Percentiles rank a stretch among this genome's conserved stretches.
phyloP scores from a whole-genome alignment of 2,797 vertebrate species.

The Iguana delicatissima region DNA sequence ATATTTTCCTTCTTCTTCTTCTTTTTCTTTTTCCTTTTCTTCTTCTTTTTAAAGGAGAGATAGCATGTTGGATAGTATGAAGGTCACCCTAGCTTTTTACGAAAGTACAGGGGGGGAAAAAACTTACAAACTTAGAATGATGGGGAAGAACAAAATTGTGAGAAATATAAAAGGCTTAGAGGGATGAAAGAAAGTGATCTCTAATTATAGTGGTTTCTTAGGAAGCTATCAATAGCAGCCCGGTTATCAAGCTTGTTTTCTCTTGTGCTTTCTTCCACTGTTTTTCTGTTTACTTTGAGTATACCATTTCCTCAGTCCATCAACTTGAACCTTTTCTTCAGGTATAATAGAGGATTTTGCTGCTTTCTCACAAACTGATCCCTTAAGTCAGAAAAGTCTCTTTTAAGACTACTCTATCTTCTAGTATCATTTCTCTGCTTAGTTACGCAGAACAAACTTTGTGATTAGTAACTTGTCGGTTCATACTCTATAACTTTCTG shows the following conservation, averaged over 20 bases:
- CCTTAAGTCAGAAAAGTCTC: slow-evolving; percentile 56
- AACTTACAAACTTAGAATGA: slow-evolving; percentile 13
- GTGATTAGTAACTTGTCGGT: slow-evolving; percentile 55
- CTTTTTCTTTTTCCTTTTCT: too few species aligned
- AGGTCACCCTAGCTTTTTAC: slow-evolving; percentile 10
- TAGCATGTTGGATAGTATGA: background rate
- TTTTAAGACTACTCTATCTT: slow-evolving; percentile 51
- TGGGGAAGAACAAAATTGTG: slow-evolving; percentile 38
- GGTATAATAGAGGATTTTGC: slow-evolving; percentile 35
- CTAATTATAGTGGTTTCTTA: background rate
- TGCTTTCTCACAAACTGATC: slow-evolving; percentile 24
- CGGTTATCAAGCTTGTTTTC: background rate
- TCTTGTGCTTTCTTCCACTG: background rate
- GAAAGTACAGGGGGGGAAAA: background rate
- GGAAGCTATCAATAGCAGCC: background rate
- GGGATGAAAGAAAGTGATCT: slow-evolving; percentile 11
- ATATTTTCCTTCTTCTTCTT: background rate
- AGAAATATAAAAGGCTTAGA: background rate
- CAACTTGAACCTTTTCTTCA: background rate
- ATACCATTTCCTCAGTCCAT: slow-evolving; percentile 12
- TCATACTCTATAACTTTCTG: slow-evolving; percentile 18
- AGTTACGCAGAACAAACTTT: slow-evolving; percentile 33
- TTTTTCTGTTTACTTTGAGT: background rate
- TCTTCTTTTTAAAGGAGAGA: background rate
- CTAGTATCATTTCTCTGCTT: slow-evolving; percentile 7